A percentile compares a stretch with the other conserved stretches of the same genome.
Conservation (phyloP, 1,140 invertebrate genomes). For the Phymastichus coffea region DNA sequence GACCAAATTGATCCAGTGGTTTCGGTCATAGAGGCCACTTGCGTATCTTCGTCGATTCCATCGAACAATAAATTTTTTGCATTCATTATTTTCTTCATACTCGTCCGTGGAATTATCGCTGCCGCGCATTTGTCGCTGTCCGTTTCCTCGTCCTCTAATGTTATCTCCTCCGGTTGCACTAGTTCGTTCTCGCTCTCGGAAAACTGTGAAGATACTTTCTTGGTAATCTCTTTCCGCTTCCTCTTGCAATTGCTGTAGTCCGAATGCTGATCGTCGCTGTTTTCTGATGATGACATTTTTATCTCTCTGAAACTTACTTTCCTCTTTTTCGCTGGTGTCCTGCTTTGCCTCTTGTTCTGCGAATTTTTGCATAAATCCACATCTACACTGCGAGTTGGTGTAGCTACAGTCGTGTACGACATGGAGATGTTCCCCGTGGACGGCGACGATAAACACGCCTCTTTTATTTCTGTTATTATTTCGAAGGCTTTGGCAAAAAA, state of each 20-base stretch:
- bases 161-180: neutral
- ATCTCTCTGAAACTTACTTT: no score
- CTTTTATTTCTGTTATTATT: neutral
- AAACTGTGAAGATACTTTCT: neutral
- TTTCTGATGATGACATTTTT: no score
- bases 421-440: slow-evolving; percentile 1
- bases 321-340: no score
- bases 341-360: no score
- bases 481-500: neutral
- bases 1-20: no score
- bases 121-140: no score
- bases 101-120: no score
- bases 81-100: neutral
- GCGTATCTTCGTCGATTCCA: neutral
- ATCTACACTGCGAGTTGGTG: slow-evolving; percentile 3
- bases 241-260: neutral
- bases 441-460: neutral
- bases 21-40: neutral
- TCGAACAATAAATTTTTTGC: neutral
- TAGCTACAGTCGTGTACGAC: slow-evolving; percentile 4
- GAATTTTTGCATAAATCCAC: no score
- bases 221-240: neutral
- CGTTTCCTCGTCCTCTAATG: neutral
- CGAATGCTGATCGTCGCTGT: neutral
- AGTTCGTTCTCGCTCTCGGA: neutral